These are phyloP conservation scores for Pogoniulus pusillus DNA, from an alignment of 2,797 vertebrate species.

Conservation along the genomic window DNA sequence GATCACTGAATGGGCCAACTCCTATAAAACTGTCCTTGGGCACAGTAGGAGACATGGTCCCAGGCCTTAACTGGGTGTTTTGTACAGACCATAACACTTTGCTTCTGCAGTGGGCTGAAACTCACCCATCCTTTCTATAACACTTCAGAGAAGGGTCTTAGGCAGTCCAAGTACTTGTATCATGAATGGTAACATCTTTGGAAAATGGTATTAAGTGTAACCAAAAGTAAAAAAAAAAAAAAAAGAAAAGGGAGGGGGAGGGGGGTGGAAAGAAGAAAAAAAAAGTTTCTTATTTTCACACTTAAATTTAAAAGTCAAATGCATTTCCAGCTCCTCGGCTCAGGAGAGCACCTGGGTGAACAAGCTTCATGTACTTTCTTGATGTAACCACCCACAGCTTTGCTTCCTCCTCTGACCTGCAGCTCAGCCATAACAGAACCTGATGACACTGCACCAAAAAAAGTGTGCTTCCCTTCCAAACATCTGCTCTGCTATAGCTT, in stretches of 20 bases:
- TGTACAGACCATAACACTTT: neutral
- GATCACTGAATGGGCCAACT: neutral
- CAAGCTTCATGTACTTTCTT: neutral
- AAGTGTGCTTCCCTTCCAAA: neutral
- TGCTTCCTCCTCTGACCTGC: neutral
- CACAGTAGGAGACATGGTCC: fast-evolving
- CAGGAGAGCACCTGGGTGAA: neutral
- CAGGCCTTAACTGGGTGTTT: neutral
- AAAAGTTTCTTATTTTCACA: neutral
- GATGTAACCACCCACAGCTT: neutral
- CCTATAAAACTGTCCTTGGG: neutral
- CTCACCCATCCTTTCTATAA: neutral
- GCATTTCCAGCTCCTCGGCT: neutral
- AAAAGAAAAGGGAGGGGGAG: neutral
- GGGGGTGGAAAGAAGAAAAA: neutral
- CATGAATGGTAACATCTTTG: neutral
- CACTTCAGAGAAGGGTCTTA: neutral
- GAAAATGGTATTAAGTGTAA: neutral
- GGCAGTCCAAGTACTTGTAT: neutral
- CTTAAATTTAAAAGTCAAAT: neutral
- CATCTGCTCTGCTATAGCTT: neutral
- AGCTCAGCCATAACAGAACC: neutral
- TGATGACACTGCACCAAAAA: neutral
- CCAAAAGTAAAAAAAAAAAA: neutral
- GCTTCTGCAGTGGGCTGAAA: neutral